Conservation (phyloP, 2,797 vertebrate genomes). For the Onychomys leucogaster region DNA sequence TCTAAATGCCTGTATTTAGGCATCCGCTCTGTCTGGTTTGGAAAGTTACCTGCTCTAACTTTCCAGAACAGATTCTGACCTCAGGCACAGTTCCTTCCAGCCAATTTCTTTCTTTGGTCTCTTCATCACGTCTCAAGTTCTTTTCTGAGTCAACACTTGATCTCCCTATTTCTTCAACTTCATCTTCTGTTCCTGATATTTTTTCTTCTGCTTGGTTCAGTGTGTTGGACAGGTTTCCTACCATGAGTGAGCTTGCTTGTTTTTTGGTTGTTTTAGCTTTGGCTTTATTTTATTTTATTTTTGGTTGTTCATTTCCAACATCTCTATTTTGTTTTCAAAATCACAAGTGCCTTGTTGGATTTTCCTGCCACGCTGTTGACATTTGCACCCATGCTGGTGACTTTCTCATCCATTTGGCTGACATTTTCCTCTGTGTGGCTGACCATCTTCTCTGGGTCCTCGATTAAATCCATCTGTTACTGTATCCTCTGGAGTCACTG, state of each 20-base stretch:
- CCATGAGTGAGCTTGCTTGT: neutral
- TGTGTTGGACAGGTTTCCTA: neutral
- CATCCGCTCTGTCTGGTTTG: neutral
- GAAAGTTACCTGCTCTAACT: neutral
- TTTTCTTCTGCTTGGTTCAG: neutral
- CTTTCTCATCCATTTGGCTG: neutral
- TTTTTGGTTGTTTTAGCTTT: neutral
- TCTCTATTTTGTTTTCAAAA: neutral
- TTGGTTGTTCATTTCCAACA: neutral
- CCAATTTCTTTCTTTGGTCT: neutral
- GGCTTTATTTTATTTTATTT: neutral
- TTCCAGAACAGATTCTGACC: neutral
- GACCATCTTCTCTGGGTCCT: neutral
- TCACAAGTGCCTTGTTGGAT: neutral
- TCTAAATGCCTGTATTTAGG: neutral
- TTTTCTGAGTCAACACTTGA: neutral
- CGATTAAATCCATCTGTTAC: neutral
- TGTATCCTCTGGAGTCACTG: neutral
- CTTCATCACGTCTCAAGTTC: neutral
- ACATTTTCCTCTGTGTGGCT: neutral
- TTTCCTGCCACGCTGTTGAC: neutral
- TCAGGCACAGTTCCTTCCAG: neutral
- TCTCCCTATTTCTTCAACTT: neutral
- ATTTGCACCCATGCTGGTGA: neutral
- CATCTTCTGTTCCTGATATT: neutral